phyloP scores from a whole-genome alignment of 2,888 invertebrate species.

The Eucera pruinosa region DNA sequence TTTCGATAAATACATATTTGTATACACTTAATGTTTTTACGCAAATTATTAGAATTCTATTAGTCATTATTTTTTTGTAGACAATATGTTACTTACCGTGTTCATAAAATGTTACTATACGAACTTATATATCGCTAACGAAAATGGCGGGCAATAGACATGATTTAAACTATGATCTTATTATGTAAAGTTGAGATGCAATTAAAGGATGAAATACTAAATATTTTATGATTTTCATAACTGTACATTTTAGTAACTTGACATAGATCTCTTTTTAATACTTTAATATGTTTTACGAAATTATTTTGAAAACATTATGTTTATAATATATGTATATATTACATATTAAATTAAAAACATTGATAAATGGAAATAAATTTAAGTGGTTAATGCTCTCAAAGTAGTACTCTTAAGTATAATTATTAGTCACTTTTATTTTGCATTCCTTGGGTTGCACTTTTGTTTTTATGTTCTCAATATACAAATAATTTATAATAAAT shows the following conservation, averaged over 20 bases:
- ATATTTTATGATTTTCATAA: conserved; percentile 22
- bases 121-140: conserved; percentile 7
- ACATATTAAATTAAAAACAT: neutral
- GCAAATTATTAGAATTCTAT: neutral
- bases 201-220: conserved; percentile 16
- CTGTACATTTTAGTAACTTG: conserved; percentile 6
- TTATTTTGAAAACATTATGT: neutral
- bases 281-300: neutral
- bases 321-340: neutral
- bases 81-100: neutral
- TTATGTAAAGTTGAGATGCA: neutral
- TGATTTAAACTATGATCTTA: neutral
- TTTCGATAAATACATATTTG: conserved; percentile 4
- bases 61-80: neutral
- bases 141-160: conserved; percentile 9
- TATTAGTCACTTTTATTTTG: neutral
- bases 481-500: too few species aligned
- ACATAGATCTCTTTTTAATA: neutral
- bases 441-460: neutral
- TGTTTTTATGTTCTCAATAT: neutral
- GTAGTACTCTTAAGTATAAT: neutral
- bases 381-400: neutral
- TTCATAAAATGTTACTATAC: neutral
- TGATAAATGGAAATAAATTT: neutral
- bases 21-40: too few species aligned